Conservation (phyloP, 2,888 invertebrate genomes). For the Orchestes rusci region DNA sequence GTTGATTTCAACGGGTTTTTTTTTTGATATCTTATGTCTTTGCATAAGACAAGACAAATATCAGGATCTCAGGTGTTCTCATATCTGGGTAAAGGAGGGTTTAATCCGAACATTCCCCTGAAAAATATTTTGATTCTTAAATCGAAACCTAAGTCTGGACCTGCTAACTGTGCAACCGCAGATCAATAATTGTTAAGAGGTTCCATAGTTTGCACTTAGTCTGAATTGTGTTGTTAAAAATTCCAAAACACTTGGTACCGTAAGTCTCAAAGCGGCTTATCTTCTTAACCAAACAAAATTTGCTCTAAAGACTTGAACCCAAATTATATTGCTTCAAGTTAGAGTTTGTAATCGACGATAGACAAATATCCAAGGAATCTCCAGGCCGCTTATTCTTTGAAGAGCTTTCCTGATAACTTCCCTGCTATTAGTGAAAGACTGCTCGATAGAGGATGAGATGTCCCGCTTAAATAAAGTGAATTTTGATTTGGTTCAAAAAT, state of each 20-base stretch:
- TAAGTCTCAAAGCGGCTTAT: not conserved
- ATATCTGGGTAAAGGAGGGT: too few species aligned
- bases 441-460: too few species aligned
- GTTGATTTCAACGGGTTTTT: too few species aligned
- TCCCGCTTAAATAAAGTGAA: slow-evolving; percentile 1
- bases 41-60: slow-evolving; percentile 23
- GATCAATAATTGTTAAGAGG: too few species aligned
- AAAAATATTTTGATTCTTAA: slow-evolving; percentile 13
- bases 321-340: slow-evolving; percentile 5
- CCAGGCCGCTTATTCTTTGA: slow-evolving; percentile 16
- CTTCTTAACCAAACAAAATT: not conserved
- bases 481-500: not conserved
- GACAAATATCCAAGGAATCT: too few species aligned
- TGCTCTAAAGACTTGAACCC: slow-evolving; percentile 5
- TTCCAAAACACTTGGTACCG: slow-evolving; percentile 1
- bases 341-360: too few species aligned
- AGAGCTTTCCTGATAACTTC: slow-evolving; percentile 29
- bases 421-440: slow-evolving; percentile 32
- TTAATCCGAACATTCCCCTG: too few species aligned
- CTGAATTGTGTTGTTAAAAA: slow-evolving; percentile 6
- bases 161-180: slow-evolving; percentile 14
- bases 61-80: slow-evolving; percentile 25
- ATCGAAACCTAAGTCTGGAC: slow-evolving; percentile 7
- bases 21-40: not conserved
- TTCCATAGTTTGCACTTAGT: slow-evolving; percentile 3